A percentile compares a stretch with the other conserved stretches of the same genome.
Evolutionary conservation across 2,797 vertebrate species (phyloP).

Genomic region (Notamacropus eugenii): DNA sequence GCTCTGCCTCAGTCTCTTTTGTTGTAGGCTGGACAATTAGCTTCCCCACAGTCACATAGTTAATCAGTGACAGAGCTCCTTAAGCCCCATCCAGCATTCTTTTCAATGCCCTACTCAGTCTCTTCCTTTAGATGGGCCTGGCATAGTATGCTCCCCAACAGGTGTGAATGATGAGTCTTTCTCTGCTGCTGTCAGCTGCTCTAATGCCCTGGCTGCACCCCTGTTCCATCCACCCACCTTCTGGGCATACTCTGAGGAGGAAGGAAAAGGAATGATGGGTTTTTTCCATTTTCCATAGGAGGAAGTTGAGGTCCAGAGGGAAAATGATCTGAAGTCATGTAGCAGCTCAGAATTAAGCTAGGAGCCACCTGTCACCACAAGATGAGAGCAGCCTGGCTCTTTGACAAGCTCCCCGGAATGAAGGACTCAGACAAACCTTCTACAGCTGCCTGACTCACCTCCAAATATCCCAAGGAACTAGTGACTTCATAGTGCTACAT

Average conservation of each 20-base stretch:
- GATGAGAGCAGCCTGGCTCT: not conserved
- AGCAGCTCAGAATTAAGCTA: not conserved
- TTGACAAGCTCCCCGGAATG: not conserved
- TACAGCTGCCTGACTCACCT: rapidly evolving
- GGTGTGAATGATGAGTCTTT: not conserved
- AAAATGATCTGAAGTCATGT: not conserved
- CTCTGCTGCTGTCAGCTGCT: not conserved
- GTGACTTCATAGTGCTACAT: conserved; percentile 74
- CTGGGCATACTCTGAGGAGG: not conserved
- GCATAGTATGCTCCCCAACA: not conserved
- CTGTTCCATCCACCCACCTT: not conserved
- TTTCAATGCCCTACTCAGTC: not conserved
- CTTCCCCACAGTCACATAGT: not conserved
- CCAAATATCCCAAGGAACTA: conserved; percentile 4
- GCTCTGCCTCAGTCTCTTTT: not conserved
- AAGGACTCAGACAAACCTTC: not conserved
- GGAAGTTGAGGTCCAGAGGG: not conserved
- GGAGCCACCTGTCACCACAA: not conserved
- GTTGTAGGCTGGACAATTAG: not conserved
- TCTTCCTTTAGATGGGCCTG: not conserved
- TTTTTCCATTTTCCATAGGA: not conserved
- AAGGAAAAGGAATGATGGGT: not conserved
- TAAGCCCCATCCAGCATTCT: not conserved
- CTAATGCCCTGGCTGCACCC: not conserved
- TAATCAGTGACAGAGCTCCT: not conserved